phyloP scores from a whole-genome alignment of 30 jellyfish, hydroid and myxozoan genomes.

The Mastigias papua region DNA sequence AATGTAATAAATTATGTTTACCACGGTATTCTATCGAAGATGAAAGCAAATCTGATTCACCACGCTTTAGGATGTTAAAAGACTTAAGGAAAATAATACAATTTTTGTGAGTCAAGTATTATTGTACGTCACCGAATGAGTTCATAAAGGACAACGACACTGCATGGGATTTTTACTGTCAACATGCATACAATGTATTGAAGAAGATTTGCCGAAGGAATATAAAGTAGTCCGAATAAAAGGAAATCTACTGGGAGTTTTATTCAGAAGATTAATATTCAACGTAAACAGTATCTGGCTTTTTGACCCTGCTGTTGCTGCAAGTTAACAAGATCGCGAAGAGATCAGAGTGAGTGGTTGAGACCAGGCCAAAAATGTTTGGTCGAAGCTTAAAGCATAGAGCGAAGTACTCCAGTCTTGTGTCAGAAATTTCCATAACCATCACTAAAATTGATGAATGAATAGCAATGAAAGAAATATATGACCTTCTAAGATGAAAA shows the following conservation, averaged over 20 bases:
- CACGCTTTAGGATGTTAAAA: slow-evolving; percentile 30
- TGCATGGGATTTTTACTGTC: slow-evolving; percentile 3
- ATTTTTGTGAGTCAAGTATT: slow-evolving; percentile 15
- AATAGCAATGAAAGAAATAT: no score
- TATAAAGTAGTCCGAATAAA: slow-evolving; percentile 10
- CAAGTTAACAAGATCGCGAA: no score
- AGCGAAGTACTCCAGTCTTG: no score
- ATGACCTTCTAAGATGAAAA: no score
- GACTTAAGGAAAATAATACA: slow-evolving; percentile 1
- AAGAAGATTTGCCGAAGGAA: neutral
- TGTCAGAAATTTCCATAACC: no score
- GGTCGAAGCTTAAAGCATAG: no score
- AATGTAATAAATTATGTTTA: slow-evolving; percentile 1
- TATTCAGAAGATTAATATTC: slow-evolving; percentile 4
- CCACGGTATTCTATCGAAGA: slow-evolving; percentile 16
- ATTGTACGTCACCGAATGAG: slow-evolving; percentile 14
- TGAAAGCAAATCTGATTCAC: slow-evolving; percentile 28
- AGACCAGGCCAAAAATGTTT: no score
- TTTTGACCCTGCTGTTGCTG: neutral
- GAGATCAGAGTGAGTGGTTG: no score
- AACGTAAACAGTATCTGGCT: slow-evolving; percentile 3
- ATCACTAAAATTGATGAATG: no score
- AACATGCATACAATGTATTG: neutral
- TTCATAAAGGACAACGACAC: slow-evolving; percentile 7
- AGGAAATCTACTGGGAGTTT: slow-evolving; percentile 27